Conservation (phyloP, 2,113 vertebrate genomes). For the Hucho hucho region DNA sequence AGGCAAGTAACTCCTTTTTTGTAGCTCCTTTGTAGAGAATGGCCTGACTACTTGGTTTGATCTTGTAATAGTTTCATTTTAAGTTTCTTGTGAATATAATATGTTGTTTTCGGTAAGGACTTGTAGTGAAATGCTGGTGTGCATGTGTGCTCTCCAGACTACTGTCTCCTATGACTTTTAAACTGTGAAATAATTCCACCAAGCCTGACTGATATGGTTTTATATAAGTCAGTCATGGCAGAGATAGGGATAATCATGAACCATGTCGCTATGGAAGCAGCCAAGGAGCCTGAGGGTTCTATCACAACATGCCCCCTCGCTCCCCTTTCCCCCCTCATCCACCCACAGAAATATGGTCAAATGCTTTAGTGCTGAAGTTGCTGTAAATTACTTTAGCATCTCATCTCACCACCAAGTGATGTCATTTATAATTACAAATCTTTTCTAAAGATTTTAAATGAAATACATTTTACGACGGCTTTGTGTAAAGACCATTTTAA, state of each 20-base stretch:
- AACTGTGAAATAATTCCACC: not conserved
- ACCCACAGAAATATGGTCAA: slow-evolving; percentile 38
- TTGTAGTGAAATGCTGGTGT: too few relatives aligned
- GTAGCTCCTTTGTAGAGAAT: too few relatives aligned
- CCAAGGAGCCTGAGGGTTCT: not conserved
- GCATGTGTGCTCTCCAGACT: not conserved
- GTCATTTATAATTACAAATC: slow-evolving; percentile 53
- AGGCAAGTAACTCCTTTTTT: too few relatives aligned
- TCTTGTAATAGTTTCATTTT: not conserved
- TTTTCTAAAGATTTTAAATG: slow-evolving; percentile 33
- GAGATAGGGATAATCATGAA: slow-evolving; percentile 29
- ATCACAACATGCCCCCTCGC: slow-evolving; percentile 8
- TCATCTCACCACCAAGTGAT: slow-evolving; percentile 49
- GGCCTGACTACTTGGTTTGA: not conserved
- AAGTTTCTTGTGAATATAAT: too few relatives aligned
- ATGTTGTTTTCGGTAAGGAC: too few relatives aligned
- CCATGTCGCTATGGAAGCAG: slow-evolving; percentile 22
- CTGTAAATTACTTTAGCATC: slow-evolving; percentile 43
- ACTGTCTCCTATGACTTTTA: not conserved
- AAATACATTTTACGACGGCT: slow-evolving; percentile 25
- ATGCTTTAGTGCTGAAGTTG: slow-evolving; percentile 40
- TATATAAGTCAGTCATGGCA: not conserved
- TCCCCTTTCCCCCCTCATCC: slow-evolving; percentile 2
- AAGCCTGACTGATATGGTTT: not conserved
- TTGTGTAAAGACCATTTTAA: slow-evolving; percentile 42